These are phyloP conservation scores for Dreissena rostriformis DNA, from an alignment of 1,140 invertebrate species.

Conservation along the genomic window DNA sequence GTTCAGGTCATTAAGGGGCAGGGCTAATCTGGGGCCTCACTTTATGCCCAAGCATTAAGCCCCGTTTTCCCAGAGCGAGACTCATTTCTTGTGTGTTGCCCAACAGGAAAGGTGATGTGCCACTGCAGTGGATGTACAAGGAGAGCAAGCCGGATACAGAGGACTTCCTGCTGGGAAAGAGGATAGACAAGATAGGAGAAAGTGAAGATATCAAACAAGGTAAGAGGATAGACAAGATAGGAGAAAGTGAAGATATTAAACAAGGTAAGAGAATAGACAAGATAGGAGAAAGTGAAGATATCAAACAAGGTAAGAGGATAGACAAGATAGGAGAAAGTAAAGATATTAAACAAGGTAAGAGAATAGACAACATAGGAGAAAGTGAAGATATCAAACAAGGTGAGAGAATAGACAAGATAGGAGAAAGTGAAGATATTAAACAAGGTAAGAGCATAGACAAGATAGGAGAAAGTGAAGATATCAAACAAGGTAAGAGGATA, in stretches of 20 bases:
- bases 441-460: conserved; percentile 86
- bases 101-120: conserved; percentile 31
- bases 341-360: conserved; percentile 60
- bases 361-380: conserved; percentile 86
- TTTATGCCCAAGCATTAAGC: background rate
- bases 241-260: conserved; percentile 58
- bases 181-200: conserved; percentile 86
- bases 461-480: conserved; percentile 60
- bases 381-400: conserved; percentile 61
- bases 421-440: conserved; percentile 58
- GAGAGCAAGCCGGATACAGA: conserved; percentile 90
- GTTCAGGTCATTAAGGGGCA: no score
- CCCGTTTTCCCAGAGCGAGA: background rate
- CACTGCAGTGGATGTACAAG: conserved; percentile 96
- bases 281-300: conserved; percentile 60
- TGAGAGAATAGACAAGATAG: conserved; percentile 86
- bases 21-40: no score
- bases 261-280: conserved; percentile 86
- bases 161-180: conserved; percentile 94
- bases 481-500: no score
- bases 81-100: background rate
- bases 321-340: conserved; percentile 84
- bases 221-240: conserved; percentile 86
- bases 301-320: conserved; percentile 81
- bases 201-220: conserved; percentile 61